phyloP scores from a whole-genome alignment of 2,888 invertebrate species.

The Parnassius smintheus region DNA sequence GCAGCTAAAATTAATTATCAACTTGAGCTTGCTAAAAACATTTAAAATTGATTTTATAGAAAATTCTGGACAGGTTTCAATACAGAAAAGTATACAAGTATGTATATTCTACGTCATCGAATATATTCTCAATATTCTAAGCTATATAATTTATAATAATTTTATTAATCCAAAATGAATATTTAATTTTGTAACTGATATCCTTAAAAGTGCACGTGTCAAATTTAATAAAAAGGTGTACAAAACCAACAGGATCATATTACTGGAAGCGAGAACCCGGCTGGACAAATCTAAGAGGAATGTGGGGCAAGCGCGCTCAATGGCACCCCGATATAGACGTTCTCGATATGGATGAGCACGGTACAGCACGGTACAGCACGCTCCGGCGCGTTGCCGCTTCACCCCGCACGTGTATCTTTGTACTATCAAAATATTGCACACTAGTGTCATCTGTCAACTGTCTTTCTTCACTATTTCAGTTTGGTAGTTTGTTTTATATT shows the following conservation, averaged over 20 bases:
- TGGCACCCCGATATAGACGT: slow-evolving; percentile 50
- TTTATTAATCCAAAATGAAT: too few species aligned
- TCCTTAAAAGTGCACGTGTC: too few species aligned
- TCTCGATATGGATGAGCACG: slow-evolving; percentile 52
- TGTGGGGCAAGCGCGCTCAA: slow-evolving; percentile 87
- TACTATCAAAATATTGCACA: slow-evolving; percentile 21
- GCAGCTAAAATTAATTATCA: too few species aligned
- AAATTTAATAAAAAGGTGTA: slow-evolving; percentile 12
- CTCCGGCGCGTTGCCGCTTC: slow-evolving; percentile 26
- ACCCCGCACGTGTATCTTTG: slow-evolving; percentile 6
- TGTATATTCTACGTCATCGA: too few species aligned
- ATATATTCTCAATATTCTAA: too few species aligned
- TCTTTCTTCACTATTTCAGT: slow-evolving; percentile 12
- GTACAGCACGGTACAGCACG: slow-evolving; percentile 66
- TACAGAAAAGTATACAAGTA: too few species aligned
- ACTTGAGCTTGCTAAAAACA: too few species aligned
- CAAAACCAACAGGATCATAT: slow-evolving; percentile 78
- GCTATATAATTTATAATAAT: too few species aligned
- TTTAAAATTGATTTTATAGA: too few species aligned
- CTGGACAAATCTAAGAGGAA: slow-evolving; percentile 89
- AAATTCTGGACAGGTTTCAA: too few species aligned
- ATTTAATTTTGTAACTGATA: too few species aligned
- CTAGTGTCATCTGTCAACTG: slow-evolving; percentile 28
- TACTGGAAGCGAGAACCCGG: slow-evolving; percentile 90
- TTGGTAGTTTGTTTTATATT: background rate